A percentile compares a stretch with the other conserved stretches of the same genome.
These are phyloP conservation scores for Hyppa rectilinea DNA, from an alignment of 2,888 invertebrate genomes.

Conservation along the genomic window DNA sequence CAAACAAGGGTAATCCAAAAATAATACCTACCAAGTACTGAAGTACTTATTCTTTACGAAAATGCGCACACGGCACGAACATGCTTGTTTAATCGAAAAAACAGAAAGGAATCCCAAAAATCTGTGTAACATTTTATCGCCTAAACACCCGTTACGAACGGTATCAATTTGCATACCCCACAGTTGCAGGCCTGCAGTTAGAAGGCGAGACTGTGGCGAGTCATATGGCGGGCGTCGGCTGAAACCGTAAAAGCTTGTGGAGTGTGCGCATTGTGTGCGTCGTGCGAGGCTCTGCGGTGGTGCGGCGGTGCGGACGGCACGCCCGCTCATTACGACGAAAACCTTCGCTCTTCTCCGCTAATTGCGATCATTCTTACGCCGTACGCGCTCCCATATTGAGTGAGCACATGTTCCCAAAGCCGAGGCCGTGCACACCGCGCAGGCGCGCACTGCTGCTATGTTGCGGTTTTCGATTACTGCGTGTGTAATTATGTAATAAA, in stretches of 20 bases:
- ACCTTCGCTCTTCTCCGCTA: conserved; percentile 76
- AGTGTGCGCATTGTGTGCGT: conserved; percentile 71
- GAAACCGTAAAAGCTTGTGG: conserved; percentile 88
- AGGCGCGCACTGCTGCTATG: conserved; percentile 78
- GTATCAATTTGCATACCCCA: conserved; percentile 53
- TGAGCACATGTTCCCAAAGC: conserved; percentile 81
- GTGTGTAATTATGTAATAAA: conserved; percentile 79
- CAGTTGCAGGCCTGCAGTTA: conserved; percentile 71
- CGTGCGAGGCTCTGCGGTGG: conserved; percentile 18
- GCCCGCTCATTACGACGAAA: conserved; percentile 78
- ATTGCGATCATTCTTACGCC: conserved; percentile 81
- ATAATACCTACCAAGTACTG: too few relatives aligned
- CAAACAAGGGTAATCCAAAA: too few relatives aligned
- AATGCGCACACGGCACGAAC: neutral
- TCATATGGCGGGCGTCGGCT: conserved; percentile 84
- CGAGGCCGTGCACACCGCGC: conserved; percentile 76
- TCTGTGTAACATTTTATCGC: conserved; percentile 25
- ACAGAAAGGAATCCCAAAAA: conserved; percentile 37
- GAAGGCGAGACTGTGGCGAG: conserved; percentile 65
- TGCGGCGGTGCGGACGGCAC: conserved; percentile 59
- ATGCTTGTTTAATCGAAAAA: conserved; percentile 3
- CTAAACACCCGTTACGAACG: conserved; percentile 42
- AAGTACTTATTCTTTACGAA: too few relatives aligned
- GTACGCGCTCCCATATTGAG: conserved; percentile 79
- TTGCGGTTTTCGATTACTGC: conserved; percentile 87